Evolutionary conservation across 2,113 vertebrate genomes (phyloP).

Genomic region (Festucalex cinctus): DNA sequence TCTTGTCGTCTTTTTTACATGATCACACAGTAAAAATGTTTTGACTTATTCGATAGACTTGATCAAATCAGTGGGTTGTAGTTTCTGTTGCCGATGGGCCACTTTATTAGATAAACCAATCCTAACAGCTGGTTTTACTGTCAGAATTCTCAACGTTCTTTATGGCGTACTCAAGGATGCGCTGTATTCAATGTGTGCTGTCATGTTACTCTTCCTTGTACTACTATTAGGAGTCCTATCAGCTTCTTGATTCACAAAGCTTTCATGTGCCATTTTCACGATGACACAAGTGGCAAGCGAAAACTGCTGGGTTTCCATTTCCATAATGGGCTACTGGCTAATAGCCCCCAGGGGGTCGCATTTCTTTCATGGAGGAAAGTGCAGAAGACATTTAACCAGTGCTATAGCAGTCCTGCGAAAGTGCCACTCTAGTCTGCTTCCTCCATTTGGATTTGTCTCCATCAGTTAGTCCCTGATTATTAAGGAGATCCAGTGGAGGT

Average conservation of each 20-base stretch:
- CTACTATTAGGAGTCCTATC: not conserved
- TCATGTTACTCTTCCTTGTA: not conserved
- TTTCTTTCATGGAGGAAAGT: conserved; percentile 47
- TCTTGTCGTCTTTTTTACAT: not conserved
- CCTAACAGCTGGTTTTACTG: not conserved
- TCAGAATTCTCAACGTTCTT: not conserved
- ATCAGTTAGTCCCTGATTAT: conserved; percentile 59
- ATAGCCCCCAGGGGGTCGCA: conserved; percentile 50
- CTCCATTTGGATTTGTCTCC: conserved; percentile 58
- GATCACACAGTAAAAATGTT: not conserved
- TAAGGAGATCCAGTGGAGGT: conserved; percentile 45
- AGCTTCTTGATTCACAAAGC: conserved; percentile 9
- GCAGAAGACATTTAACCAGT: conserved; percentile 18
- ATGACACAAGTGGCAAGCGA: conserved; percentile 35
- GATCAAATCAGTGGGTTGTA: not conserved
- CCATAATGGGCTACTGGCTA: conserved; percentile 47
- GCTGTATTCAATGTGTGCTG: not conserved
- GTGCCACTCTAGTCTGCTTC: conserved; percentile 48
- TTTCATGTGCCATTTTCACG: conserved; percentile 26
- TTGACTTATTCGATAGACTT: not conserved
- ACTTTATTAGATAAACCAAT: no score
- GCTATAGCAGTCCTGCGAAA: conserved; percentile 21
- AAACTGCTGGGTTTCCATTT: conserved; percentile 36
- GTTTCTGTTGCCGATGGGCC: no score
- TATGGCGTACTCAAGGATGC: not conserved